Evolutionary conservation across 2,888 invertebrate species (phyloP).

Genomic region (Sclerodermus sp.): DNA sequence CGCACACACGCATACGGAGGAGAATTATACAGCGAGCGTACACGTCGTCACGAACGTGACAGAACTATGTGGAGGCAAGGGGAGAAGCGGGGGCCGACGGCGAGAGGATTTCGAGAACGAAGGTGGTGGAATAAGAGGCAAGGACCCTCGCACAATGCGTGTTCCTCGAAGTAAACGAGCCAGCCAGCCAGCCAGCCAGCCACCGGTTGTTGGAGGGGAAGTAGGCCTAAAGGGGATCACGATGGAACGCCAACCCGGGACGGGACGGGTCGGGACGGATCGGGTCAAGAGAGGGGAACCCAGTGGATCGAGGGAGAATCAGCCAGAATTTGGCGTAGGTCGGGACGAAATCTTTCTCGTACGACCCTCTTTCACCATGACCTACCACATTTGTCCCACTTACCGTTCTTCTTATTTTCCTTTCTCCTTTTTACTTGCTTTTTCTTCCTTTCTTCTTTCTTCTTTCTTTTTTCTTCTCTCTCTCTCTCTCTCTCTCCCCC

Average conservation of each 20-base stretch:
- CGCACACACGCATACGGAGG: background rate
- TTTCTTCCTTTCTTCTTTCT: no score
- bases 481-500: constrained; percentile 7
- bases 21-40: no score
- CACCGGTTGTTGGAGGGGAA: constrained; percentile 23
- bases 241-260: no score
- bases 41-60: no score
- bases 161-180: constrained; percentile 46
- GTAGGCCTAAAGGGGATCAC: constrained; percentile 28
- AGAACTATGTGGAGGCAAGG: no score
- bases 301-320: constrained; percentile 1
- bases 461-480: no score
- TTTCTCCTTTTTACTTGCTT: no score
- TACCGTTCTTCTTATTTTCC: no score
- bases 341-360: constrained; percentile 8
- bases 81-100: constrained; percentile 10
- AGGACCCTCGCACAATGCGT: constrained; percentile 51
- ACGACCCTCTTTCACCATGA: no score
- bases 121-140: constrained; percentile 42
- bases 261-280: constrained; percentile 8
- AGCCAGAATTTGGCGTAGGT: constrained; percentile 35
- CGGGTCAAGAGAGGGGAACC: constrained; percentile 5
- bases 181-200: constrained; percentile 13
- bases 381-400: no score
- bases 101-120: constrained; percentile 38